Base-by-base conservation (phyloP, 2,797 vertebrate genomes). In the Bovichtus diacanthus region DNA sequence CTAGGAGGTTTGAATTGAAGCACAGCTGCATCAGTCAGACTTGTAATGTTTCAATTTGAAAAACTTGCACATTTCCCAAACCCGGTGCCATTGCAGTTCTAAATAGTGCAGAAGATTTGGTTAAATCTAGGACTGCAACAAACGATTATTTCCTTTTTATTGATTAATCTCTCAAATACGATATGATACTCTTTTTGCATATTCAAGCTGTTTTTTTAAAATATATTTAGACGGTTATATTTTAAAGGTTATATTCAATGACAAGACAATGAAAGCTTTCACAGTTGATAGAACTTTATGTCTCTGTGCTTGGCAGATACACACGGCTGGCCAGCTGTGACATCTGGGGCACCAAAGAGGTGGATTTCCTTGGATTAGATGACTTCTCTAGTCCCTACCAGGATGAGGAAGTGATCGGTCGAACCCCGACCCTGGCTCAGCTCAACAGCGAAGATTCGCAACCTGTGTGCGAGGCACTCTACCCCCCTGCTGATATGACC, bases 291-390 rank as follows among this genome's bases (percentile, higher is more conserved):
- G 25, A 70, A 1, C 23, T 56, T 19, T 2, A 9, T 78, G 49
- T 77, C 31, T 72, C 1, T 84, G 44, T 85, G 43, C 8, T 81
- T 19, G 25, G 38, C 84, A 94, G 92, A 90, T 99, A 99, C 90
- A 99, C 98, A 85, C 97, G 97, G 84, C 94, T 99, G 90, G 96
- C 97, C 91, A 99, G 96, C 95, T 99, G 96, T 94, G 98, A 99
- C 90, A 99, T 99, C 94, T 99, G 98, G 98, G 98, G 98, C 89
- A 99, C 97, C 89, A 99, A 99, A 94, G 98, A 99, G 94, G 98
- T 98, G 88, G 98, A 99, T 92, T 99, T 99, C 86, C 92, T 99
- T 76, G 98, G 98, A 77, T 86, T 99, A 31, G 98, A 99, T 89
- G 98, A 99, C 83, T 98, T 99, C 86, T 99, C 98, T 69, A 99